Conservation (phyloP, 1,140 invertebrate species). For the Nasonia giraulti region DNA sequence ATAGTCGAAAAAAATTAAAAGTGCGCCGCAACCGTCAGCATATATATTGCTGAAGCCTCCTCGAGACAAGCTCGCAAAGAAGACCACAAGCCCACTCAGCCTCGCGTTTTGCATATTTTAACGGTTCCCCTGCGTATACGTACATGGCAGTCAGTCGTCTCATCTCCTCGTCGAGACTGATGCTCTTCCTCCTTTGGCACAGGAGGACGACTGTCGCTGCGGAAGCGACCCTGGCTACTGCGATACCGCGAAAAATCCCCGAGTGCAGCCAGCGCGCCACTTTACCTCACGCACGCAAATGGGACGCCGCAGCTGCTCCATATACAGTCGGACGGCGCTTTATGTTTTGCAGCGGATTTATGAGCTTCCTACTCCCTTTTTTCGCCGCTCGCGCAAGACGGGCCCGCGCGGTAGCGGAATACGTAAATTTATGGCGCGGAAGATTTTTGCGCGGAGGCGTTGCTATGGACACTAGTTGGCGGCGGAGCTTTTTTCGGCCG, state of each 20-base stretch:
- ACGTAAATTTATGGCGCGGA: slow-evolving; percentile 24
- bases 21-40: background rate
- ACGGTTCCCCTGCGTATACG: slow-evolving; percentile 23
- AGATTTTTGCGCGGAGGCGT: slow-evolving; percentile 2
- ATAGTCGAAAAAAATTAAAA: background rate
- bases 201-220: background rate
- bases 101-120: slow-evolving; percentile 47
- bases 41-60: background rate
- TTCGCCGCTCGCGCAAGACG: background rate
- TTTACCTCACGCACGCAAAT: slow-evolving; percentile 20
- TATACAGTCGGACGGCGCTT: background rate
- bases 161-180: background rate
- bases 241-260: background rate
- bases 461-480: background rate
- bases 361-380: slow-evolving; percentile 4
- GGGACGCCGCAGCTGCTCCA: slow-evolving; percentile 18
- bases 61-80: background rate
- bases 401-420: background rate
- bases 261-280: background rate
- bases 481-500: background rate
- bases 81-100: background rate
- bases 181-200: background rate
- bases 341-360: slow-evolving; percentile 29
- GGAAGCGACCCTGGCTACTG: background rate
- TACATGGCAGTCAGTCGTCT: background rate